Evolutionary conservation across 2,797 vertebrate genomes (phyloP).

Genomic region (Leucoraja ocellata): DNA sequence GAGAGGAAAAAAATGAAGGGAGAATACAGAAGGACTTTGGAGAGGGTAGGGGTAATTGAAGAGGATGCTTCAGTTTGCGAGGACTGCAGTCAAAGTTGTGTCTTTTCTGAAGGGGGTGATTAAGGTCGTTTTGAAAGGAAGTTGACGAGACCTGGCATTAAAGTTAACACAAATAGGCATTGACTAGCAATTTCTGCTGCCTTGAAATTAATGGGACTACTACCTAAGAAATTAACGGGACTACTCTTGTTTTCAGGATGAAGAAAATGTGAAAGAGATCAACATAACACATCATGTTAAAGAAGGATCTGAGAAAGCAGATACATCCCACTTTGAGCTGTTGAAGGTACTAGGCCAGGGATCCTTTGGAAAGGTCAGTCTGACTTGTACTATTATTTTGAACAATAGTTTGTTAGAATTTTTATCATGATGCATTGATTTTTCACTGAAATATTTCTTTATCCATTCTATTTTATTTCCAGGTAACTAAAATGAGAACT

Average conservation of each 20-base stretch:
- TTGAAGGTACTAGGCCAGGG: slow-evolving; percentile 96
- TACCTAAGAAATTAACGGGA: too few species aligned
- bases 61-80: background rate
- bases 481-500: background rate
- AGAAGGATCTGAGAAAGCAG: slow-evolving; percentile 90
- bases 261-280: slow-evolving; percentile 87
- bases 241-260: slow-evolving; percentile 61
- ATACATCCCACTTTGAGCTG: slow-evolving; percentile 91
- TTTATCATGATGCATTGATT: background rate
- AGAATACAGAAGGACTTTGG: background rate
- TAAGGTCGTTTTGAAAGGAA: background rate
- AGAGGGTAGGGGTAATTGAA: background rate
- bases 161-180: background rate
- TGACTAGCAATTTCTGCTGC: background rate
- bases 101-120: background rate
- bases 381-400: background rate
- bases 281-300: slow-evolving; percentile 94
- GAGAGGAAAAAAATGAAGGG: too few species aligned
- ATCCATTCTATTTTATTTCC: background rate
- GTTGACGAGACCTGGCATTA: background rate
- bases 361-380: slow-evolving; percentile 86
- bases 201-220: background rate
- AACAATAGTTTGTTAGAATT: background rate
- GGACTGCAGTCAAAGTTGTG: background rate
- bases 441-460: background rate